phyloP scores from a whole-genome alignment of 2,797 vertebrate species.

The Pseudomugil gertrudae region DNA sequence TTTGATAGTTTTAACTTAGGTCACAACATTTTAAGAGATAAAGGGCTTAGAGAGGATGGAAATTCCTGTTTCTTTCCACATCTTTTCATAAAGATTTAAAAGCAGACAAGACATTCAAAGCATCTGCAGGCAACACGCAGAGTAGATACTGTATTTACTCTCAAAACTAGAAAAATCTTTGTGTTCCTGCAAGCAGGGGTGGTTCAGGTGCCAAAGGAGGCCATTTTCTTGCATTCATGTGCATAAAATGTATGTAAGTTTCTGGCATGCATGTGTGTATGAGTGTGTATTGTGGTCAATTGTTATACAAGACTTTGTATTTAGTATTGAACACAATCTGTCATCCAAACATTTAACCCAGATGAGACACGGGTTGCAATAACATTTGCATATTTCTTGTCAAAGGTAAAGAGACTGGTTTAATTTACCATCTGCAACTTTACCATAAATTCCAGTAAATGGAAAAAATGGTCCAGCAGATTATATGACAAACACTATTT shows the following conservation, averaged over 20 bases:
- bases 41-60: slow-evolving; percentile 74
- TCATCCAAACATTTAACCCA: slow-evolving; percentile 40
- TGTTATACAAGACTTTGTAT: slow-evolving; percentile 37
- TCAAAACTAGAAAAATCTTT: slow-evolving; percentile 26
- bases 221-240: slow-evolving; percentile 40
- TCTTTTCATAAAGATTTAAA: slow-evolving; percentile 40
- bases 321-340: slow-evolving; percentile 33
- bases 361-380: slow-evolving; percentile 66
- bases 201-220: slow-evolving; percentile 60
- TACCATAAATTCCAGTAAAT: slow-evolving; percentile 30
- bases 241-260: no score
- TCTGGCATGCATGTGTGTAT: slow-evolving; percentile 47
- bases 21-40: slow-evolving; percentile 58
- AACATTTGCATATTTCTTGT: slow-evolving; percentile 58
- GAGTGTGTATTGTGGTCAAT: slow-evolving; percentile 35
- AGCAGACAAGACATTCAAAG: slow-evolving; percentile 37
- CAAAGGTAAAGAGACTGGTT: slow-evolving; percentile 27
- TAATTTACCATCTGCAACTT: slow-evolving; percentile 38
- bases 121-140: slow-evolving; percentile 38
- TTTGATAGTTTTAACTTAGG: slow-evolving; percentile 52
- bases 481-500: slow-evolving; percentile 36
- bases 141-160: slow-evolving; percentile 35
- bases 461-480: slow-evolving; percentile 30
- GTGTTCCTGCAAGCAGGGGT: slow-evolving; percentile 31
- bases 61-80: slow-evolving; percentile 50